Base-by-base conservation (phyloP, 2,888 invertebrate genomes). In the Rhopalosiphum nymphaeae region DNA sequence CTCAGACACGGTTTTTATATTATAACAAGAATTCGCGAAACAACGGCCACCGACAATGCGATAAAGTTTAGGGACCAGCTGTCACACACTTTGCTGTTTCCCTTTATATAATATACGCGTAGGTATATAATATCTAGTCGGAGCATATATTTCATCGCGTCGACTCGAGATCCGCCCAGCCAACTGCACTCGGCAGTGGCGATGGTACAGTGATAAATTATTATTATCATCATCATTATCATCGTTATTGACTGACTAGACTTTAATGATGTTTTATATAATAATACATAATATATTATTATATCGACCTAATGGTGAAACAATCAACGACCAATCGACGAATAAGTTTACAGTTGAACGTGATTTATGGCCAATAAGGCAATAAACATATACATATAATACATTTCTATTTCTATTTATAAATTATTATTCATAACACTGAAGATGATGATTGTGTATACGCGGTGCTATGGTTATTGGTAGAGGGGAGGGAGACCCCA, bases 81-180 rank as follows among this genome's bases (percentile, higher is more conserved):
- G 53, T 84, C 91, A 53, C 91, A 56, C 67, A 25, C 46, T n/a
- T n/a, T 29, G n/a, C 91, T 13, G n/a, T n/a, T 90, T 67, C n/a
- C 67, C 44, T 86, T 78, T 78, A 78, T 78, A 67, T 5, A n/a
- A 67, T n/a, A 16, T 67, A 36, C 36, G 78, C 36, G 21, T 36
- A 78, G 78, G 78, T 78, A 9, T 78, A 42, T 85, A 85, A 85
- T 85, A 44, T 44, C n/a, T 36, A 78, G 57, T n/a, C 46, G 1
- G 13, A 44, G 57, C 85, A 57, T 44, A 88, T 91, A 91, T 91
- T 91, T 91, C 91, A 86, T 91, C 57, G 46, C 46, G n/a, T 56
- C 3, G 56, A 84, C 85, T 44, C 49, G 56, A 25, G 57, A 61
- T 29, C 91, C 91, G 86, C 91, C 91, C 91, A 86, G n/a, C 46